Evolutionary conservation across 2,797 vertebrate genomes (phyloP).

Genomic region (Tadarida brasiliensis): DNA sequence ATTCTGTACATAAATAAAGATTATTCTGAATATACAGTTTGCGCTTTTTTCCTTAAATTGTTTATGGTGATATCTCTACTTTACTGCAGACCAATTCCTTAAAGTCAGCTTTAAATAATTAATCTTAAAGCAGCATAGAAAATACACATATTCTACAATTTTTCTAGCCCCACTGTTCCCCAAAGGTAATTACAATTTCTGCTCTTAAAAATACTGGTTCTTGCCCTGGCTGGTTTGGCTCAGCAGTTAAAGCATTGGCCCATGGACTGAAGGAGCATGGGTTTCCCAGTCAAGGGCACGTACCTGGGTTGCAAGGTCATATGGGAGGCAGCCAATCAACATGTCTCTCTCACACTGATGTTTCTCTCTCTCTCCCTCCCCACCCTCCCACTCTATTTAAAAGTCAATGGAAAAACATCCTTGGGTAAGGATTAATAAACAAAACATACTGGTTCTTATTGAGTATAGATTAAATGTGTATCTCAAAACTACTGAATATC

Average conservation of each 20-base stretch:
- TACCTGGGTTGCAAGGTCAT: too few species aligned
- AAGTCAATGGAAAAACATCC: too few species aligned
- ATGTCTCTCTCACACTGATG: too few species aligned
- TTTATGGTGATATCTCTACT: neutral
- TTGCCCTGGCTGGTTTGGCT: neutral
- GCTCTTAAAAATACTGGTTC: constrained; percentile 14
- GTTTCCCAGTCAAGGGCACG: too few species aligned
- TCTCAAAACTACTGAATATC: neutral
- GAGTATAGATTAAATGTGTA: neutral
- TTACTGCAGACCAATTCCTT: neutral
- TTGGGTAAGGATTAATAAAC: too few species aligned
- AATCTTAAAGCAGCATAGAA: constrained; percentile 12
- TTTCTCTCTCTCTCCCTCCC: too few species aligned
- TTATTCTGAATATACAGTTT: neutral
- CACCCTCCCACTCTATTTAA: too few species aligned
- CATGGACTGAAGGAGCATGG: too few species aligned
- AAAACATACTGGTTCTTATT: neutral
- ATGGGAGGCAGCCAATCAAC: too few species aligned
- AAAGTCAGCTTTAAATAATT: neutral
- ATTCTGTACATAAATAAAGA: neutral
- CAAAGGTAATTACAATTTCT: neutral
- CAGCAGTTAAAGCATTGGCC: too few species aligned
- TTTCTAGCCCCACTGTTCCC: constrained; percentile 9
- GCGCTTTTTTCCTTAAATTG: neutral
- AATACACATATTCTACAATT: neutral